phyloP scores from a whole-genome alignment of 2,113 vertebrate species.

The Chrysochloris asiatica region DNA sequence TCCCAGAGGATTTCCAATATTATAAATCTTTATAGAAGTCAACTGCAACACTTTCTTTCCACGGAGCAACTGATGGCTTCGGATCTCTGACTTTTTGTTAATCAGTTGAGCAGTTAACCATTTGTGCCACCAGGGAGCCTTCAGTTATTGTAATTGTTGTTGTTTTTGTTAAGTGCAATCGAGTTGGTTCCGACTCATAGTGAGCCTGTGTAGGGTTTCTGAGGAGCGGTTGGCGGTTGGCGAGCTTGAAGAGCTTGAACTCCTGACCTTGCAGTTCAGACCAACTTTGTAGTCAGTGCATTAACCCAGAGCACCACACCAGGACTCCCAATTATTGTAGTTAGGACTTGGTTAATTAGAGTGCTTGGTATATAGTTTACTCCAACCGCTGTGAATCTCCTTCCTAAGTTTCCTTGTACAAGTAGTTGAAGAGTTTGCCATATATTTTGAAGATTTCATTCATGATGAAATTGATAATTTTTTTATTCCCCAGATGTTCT shows the following conservation, averaged over 20 bases:
- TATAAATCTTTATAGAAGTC: neutral
- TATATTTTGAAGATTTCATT: slow-evolving; percentile 49
- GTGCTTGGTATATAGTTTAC: slow-evolving; percentile 17
- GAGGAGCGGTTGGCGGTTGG: too few species aligned
- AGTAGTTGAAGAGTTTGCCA: slow-evolving; percentile 9
- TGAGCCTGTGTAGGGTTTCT: too few species aligned
- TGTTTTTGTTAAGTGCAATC: too few species aligned
- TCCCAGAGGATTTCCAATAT: neutral
- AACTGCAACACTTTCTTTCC: neutral
- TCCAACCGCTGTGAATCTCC: neutral
- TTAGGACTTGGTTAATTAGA: slow-evolving; percentile 57
- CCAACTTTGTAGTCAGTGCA: too few species aligned
- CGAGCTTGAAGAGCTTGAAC: too few species aligned
- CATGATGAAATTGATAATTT: slow-evolving; percentile 49
- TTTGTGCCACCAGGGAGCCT: neutral
- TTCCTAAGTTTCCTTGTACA: slow-evolving; percentile 12
- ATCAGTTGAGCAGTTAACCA: neutral
- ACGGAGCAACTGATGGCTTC: neutral
- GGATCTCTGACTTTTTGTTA: neutral
- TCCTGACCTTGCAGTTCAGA: too few species aligned
- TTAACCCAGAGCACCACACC: too few species aligned
- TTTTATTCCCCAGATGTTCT: slow-evolving; percentile 51
- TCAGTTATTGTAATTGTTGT: too few species aligned
- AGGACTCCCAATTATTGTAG: too few species aligned
- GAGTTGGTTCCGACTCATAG: too few species aligned